Percentiles rank a stretch among this genome's conserved stretches.
Conservation (phyloP, 2,888 invertebrate genomes). For the Drosophila imparisetae region DNA sequence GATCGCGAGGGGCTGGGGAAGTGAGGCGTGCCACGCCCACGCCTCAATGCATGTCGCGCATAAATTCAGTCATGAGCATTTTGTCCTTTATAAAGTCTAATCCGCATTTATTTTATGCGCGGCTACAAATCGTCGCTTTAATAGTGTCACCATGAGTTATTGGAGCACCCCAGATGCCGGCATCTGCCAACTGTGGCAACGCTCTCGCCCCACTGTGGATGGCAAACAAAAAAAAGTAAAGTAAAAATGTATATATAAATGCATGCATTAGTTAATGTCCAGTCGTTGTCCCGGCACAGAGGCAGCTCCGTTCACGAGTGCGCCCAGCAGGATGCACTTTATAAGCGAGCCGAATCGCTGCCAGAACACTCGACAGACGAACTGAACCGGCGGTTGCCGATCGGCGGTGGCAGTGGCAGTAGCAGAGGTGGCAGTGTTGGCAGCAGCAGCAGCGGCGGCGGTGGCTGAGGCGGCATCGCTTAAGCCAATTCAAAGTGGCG, state of each 20-base stretch:
- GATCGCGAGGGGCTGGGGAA: no score
- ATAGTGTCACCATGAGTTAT: conserved; percentile 85
- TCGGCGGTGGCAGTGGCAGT: conserved; percentile 41
- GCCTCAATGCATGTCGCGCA: conserved; percentile 49
- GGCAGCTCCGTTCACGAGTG: conserved; percentile 64
- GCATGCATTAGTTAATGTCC: conserved; percentile 79
- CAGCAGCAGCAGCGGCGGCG: conserved; percentile 42
- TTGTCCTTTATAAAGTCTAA: conserved; percentile 85
- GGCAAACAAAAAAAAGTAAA: conserved; percentile 35
- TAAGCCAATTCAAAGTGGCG: conserved; percentile 80
- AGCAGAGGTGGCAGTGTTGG: conserved; percentile 61
- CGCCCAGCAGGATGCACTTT: conserved; percentile 79
- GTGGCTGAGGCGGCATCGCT: conserved; percentile 64
- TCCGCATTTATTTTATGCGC: conserved; percentile 85
- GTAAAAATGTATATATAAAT: conserved; percentile 56
- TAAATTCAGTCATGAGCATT: conserved; percentile 84
- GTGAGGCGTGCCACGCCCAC: conserved; percentile 46
- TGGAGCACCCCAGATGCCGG: conserved; percentile 60
- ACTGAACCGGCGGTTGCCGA: conserved; percentile 21
- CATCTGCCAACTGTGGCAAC: conserved; percentile 1
- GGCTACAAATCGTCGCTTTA: conserved; percentile 85
- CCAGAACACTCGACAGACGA: conserved; percentile 30
- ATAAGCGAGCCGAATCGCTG: conserved; percentile 77
- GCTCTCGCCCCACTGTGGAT: conserved; percentile 23
- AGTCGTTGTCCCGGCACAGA: conserved; percentile 61